A percentile compares a stretch with the other conserved stretches of the same genome.
phyloP scores from a whole-genome alignment of 2,113 vertebrate species.

The Silurus glanis region DNA sequence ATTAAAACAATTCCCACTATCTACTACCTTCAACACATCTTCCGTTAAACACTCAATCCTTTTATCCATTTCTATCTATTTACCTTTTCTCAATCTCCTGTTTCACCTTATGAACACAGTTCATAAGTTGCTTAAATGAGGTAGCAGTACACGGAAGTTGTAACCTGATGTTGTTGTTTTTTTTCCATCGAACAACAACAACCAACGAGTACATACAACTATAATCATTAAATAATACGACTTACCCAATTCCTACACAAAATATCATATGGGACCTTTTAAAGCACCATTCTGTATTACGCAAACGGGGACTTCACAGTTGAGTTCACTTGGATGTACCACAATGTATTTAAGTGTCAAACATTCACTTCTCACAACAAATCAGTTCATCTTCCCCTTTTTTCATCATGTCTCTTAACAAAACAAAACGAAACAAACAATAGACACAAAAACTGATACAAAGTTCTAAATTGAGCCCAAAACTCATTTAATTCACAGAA shows the following conservation, averaged over 20 bases:
- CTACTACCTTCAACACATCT: background rate
- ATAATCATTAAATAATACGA: too few species aligned
- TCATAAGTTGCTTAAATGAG: background rate
- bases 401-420: background rate
- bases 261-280: too few species aligned
- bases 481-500: background rate
- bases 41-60: background rate
- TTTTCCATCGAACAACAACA: too few species aligned
- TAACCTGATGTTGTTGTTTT: background rate
- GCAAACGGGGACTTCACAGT: background rate
- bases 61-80: background rate
- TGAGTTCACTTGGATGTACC: background rate
- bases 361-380: background rate
- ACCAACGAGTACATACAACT: too few species aligned
- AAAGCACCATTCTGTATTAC: background rate
- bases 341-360: background rate
- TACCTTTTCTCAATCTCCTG: background rate
- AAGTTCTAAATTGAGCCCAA: background rate
- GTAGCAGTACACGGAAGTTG: background rate
- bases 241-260: background rate
- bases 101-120: background rate
- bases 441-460: background rate
- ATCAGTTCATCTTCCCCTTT: background rate
- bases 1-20: too few species aligned
- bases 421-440: background rate